A percentile compares a stretch with the other conserved stretches of the same genome.
Conservation (phyloP, 2,797 vertebrate genomes). For the Bradypus variegatus region DNA sequence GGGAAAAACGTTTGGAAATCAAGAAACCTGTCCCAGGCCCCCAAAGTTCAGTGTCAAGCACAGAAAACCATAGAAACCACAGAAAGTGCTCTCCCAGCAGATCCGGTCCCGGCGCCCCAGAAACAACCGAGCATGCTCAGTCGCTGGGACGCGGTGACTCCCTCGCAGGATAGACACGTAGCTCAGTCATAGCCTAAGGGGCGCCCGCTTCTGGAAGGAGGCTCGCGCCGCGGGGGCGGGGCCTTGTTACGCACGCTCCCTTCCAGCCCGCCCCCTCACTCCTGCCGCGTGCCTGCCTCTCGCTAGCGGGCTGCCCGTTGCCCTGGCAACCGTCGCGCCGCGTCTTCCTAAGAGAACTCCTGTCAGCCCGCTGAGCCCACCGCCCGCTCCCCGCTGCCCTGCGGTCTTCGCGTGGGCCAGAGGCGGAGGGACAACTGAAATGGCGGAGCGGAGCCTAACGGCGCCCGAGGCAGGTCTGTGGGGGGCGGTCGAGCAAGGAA, state of each 20-base stretch:
- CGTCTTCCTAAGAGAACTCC: slow-evolving; percentile 30
- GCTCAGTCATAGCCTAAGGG: accelerated
- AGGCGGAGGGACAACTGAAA: slow-evolving; percentile 72
- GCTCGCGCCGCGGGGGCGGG: slow-evolving; percentile 32
- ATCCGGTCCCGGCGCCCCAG: not conserved
- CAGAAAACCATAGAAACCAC: not conserved
- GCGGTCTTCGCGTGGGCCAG: slow-evolving; percentile 44
- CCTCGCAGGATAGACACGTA: accelerated
- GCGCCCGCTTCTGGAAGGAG: accelerated
- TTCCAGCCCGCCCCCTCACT: too few species aligned
- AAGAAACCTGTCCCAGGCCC: not conserved
- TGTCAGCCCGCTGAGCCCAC: slow-evolving; percentile 38
- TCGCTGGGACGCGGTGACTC: accelerated
- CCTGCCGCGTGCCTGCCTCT: accelerated
- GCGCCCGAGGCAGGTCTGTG: slow-evolving; percentile 76
- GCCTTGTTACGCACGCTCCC: not conserved
- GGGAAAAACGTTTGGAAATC: not conserved
- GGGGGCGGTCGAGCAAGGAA: slow-evolving; percentile 28
- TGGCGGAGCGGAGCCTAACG: slow-evolving; percentile 78
- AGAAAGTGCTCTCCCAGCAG: not conserved
- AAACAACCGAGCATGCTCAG: slow-evolving; percentile 18
- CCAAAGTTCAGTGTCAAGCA: not conserved
- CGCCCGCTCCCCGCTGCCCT: slow-evolving; percentile 46
- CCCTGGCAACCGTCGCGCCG: slow-evolving; percentile 23
- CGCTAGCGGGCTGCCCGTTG: not conserved